Evolutionary conservation across 2,797 vertebrate genomes (phyloP).

Genomic region (Clarias pachynema): DNA sequence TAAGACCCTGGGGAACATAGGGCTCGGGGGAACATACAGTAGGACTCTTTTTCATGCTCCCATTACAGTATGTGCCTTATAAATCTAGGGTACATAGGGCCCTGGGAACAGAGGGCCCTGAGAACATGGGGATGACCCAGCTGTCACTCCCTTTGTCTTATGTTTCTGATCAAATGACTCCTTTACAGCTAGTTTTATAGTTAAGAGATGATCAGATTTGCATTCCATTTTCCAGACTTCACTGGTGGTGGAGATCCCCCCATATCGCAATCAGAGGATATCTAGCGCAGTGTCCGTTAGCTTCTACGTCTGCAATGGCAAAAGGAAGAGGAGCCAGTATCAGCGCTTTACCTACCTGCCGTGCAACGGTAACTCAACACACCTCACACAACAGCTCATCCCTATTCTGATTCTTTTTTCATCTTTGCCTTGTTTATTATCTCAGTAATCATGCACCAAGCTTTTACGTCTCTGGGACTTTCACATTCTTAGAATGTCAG

Average conservation of each 20-base stretch:
- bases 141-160: not conserved
- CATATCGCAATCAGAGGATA: conserved; percentile 92
- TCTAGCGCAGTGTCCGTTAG: conserved; percentile 89
- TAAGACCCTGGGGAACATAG: no score
- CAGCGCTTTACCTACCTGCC: conserved; percentile 96
- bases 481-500: not conserved
- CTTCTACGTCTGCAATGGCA: conserved; percentile 97
- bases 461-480: conserved; percentile 34
- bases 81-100: no score
- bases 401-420: not conserved
- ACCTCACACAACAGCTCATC: not conserved
- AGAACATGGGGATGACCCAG: no score
- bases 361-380: conserved; percentile 82
- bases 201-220: not conserved
- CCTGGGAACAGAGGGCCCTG: no score
- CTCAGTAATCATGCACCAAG: conserved; percentile 55
- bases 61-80: no score
- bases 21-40: no score
- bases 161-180: no score
- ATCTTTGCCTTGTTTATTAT: not conserved
- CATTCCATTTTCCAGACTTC: conserved; percentile 72
- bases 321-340: conserved; percentile 96
- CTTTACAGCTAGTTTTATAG: not conserved
- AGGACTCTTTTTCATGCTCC: no score
- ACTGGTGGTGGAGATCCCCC: conserved; percentile 90